Conservation (phyloP, 2,888 invertebrate genomes). For the Theodoxus fluviatilis region DNA sequence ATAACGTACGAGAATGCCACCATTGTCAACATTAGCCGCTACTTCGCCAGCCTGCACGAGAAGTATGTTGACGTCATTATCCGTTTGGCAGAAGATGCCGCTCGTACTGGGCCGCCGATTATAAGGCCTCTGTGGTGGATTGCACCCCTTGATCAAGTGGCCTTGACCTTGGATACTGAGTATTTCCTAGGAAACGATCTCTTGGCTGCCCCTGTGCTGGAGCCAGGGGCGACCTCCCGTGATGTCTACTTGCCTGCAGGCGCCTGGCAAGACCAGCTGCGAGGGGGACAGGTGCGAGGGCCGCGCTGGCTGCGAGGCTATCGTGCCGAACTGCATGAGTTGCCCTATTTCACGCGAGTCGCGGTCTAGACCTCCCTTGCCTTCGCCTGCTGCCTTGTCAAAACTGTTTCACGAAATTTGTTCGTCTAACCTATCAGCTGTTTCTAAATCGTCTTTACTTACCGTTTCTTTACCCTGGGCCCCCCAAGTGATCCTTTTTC, state of each 20-base stretch:
- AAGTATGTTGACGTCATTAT: conserved; percentile 40
- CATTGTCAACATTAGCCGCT: conserved; percentile 37
- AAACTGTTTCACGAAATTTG: no score
- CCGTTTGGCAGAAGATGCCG: conserved; percentile 41
- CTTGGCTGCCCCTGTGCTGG: conserved; percentile 58
- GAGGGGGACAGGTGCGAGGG: conserved; percentile 28
- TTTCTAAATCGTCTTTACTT: no score
- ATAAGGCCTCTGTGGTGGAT: conserved; percentile 89
- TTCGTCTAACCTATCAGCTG: no score
- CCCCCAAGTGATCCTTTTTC: no score
- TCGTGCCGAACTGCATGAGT: conserved; percentile 38
- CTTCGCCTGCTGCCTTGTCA: no score
- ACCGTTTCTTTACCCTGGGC: no score
- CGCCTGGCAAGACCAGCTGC: conserved; percentile 38
- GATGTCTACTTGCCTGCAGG: conserved; percentile 51
- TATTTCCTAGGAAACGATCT: conserved; percentile 56
- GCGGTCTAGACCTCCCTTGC: no score
- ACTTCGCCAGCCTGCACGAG: conserved; percentile 42
- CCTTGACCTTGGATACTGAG: conserved; percentile 79
- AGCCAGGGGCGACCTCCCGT: conserved; percentile 43
- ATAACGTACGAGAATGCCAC: conserved; percentile 43
- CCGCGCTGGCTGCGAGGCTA: conserved; percentile 37
- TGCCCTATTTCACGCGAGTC: conserved; percentile 40
- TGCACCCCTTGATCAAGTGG: conserved; percentile 80
- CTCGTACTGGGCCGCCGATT: conserved; percentile 73